These are phyloP conservation scores for Malacoraja senta DNA, from an alignment of 2,797 vertebrate genomes.

Conservation along the genomic window DNA sequence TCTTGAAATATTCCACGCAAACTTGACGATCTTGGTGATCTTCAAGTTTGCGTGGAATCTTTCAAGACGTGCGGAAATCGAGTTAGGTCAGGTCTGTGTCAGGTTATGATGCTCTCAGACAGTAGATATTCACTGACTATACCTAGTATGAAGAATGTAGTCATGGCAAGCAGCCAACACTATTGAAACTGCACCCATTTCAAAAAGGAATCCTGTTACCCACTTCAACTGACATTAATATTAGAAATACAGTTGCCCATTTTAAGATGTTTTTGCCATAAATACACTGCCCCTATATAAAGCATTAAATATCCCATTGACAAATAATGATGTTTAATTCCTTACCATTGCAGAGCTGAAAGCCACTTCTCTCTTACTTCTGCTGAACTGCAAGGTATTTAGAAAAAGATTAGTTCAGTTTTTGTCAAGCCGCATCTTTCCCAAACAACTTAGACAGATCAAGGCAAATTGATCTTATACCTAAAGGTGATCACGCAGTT, in stretches of 20 bases:
- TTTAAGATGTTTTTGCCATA: not conserved
- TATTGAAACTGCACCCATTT: not conserved
- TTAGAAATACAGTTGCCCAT: not conserved
- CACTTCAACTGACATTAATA: too few relatives aligned
- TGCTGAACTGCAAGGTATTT: conserved; percentile 59
- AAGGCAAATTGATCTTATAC: conserved; percentile 48
- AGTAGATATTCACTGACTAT: not conserved
- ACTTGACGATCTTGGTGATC: too few relatives aligned
- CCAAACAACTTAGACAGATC: not conserved
- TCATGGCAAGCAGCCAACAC: not conserved
- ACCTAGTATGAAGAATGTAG: not conserved
- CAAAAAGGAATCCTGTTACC: not conserved
- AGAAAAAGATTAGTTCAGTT: conserved; percentile 46
- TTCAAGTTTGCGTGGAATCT: not conserved
- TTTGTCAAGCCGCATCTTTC: conserved; percentile 41
- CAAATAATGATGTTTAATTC: conserved; percentile 2
- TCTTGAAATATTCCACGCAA: too few relatives aligned
- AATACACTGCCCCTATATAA: not conserved
- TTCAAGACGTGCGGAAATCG: not conserved
- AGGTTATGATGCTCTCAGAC: not conserved
- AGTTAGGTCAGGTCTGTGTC: not conserved
- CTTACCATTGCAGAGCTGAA: conserved; percentile 67
- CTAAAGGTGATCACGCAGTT: conserved; percentile 76
- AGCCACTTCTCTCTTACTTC: conserved; percentile 75
- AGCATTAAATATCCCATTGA: not conserved